Base-by-base conservation (phyloP, 2,113 vertebrate genomes). In the Scatophagus argus region DNA sequence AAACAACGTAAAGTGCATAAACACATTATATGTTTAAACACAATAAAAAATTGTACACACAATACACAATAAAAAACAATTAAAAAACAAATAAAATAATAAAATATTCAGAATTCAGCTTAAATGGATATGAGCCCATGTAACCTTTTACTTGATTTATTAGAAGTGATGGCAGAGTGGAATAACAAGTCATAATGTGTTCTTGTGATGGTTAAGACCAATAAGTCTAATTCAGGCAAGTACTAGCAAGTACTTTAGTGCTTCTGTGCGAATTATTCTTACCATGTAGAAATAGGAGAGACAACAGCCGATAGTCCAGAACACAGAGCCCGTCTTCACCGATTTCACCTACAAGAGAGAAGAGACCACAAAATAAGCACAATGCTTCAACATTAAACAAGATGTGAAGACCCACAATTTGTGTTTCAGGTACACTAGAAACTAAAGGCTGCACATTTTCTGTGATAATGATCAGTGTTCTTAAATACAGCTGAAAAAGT, bases 261-360 rank as follows among this genome's bases (percentile, higher is more conserved):
- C 36, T 27, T 32, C 52, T 52, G 47, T 47, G 25, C 23, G 10
- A 32, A 14, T 2, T 23, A 17, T 60, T 82, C 96, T 96, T 95
- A 99, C 98, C 98, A 99, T 99, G 90, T 99, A 99, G 87, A 99
- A 99, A 89, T 99, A 99, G 10, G 96, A 98, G 63, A 99, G 93
- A 77, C 98, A 99, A 87, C 97, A 99, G 93, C 97, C 98, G 77
- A 98, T 96, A 62, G 97, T 96, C 97, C 98, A 99, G 92, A 98
- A 99, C 46, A 99, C 96, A 0, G 97, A 99, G 64, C 98, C 98
- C 0, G 96, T 99, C 95, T 99, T 99, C 89, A 99, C 96, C 43
- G 98, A 97, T 79, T 99, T 99, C 88, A 99, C 97, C 97, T 99
- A 79, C 56, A 82, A 93, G 76, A 87, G 44, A 67, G 71, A 84